Evolutionary conservation across 1,140 invertebrate species (phyloP).

Genomic region (Drosophila teissieri): DNA sequence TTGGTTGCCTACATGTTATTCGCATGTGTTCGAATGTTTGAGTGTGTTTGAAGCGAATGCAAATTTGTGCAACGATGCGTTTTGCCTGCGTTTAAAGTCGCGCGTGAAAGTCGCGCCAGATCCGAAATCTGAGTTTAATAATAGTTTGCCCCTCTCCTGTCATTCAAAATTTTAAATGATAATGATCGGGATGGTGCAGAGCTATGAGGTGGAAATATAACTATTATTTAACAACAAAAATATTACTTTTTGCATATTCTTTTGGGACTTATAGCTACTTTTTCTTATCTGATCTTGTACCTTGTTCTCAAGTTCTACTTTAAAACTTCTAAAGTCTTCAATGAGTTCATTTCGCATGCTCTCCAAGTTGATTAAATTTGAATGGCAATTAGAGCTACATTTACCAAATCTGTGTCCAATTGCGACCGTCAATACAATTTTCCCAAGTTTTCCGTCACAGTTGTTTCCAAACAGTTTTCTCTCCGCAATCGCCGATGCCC

Average conservation of each 20-base stretch:
- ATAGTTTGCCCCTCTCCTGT: slow-evolving; percentile 22
- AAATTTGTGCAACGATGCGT: slow-evolving; percentile 80
- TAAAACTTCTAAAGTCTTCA: too few species aligned
- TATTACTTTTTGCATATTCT: too few species aligned
- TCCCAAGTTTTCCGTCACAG: slow-evolving; percentile 35
- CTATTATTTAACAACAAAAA: too few species aligned
- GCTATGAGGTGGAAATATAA: too few species aligned
- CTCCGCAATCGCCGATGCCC: slow-evolving; percentile 18
- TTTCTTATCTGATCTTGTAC: too few species aligned
- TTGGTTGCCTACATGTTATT: slow-evolving; percentile 35
- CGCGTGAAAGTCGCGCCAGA: slow-evolving; percentile 66
- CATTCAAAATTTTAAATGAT: neutral
- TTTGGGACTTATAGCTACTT: too few species aligned
- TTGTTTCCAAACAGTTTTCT: slow-evolving; percentile 34
- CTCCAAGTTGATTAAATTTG: slow-evolving; percentile 6
- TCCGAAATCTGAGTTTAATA: slow-evolving; percentile 34
- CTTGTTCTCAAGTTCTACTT: too few species aligned
- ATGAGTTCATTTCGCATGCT: neutral
- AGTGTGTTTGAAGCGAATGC: slow-evolving; percentile 53
- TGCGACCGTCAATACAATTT: neutral
- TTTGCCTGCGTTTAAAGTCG: slow-evolving; percentile 71
- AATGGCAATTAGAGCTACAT: neutral
- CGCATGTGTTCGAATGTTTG: slow-evolving; percentile 10
- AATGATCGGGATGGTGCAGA: neutral
- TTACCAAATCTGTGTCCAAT: slow-evolving; percentile 1